phyloP scores from a whole-genome alignment of 1,140 invertebrate genomes.

The Drosophila ogumai region DNA sequence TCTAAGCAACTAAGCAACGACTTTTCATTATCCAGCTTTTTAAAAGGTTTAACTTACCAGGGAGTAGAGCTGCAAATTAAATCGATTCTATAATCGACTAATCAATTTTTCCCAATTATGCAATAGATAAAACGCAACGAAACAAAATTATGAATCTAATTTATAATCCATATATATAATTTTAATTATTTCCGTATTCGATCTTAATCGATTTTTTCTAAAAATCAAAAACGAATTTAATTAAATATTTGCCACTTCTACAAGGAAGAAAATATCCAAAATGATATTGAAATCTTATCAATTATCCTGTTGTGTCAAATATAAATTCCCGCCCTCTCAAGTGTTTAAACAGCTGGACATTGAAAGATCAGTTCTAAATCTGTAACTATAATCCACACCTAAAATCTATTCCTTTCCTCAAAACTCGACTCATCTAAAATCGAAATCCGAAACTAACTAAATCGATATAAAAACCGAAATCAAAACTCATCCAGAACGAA shows the following conservation, averaged over 20 bases:
- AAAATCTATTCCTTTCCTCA: constrained; percentile 79
- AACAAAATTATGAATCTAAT: too few relatives aligned
- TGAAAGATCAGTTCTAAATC: constrained; percentile 14
- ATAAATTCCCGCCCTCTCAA: neutral
- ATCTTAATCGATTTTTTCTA: too few relatives aligned
- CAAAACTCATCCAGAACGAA: constrained; percentile 84
- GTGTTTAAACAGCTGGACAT: neutral
- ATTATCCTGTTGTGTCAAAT: too few relatives aligned
- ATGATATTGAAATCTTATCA: too few relatives aligned
- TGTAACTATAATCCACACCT: constrained; percentile 69
- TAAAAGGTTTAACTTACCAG: neutral
- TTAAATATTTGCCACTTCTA: too few relatives aligned
- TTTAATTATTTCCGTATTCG: too few relatives aligned
- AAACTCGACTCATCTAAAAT: constrained; percentile 66
- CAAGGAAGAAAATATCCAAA: too few relatives aligned
- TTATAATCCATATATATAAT: too few relatives aligned
- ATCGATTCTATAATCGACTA: too few relatives aligned
- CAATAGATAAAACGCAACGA: too few relatives aligned
- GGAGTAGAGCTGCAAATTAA: neutral
- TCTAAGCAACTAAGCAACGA: constrained; percentile 17
- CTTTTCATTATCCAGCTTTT: constrained; percentile 14
- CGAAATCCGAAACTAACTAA: constrained; percentile 50
- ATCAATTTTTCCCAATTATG: too few relatives aligned
- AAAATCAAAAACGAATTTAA: too few relatives aligned
- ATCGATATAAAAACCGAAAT: constrained; percentile 51